phyloP scores from a whole-genome alignment of 2,113 vertebrate genomes.

The Pycnonotus jocosus region DNA sequence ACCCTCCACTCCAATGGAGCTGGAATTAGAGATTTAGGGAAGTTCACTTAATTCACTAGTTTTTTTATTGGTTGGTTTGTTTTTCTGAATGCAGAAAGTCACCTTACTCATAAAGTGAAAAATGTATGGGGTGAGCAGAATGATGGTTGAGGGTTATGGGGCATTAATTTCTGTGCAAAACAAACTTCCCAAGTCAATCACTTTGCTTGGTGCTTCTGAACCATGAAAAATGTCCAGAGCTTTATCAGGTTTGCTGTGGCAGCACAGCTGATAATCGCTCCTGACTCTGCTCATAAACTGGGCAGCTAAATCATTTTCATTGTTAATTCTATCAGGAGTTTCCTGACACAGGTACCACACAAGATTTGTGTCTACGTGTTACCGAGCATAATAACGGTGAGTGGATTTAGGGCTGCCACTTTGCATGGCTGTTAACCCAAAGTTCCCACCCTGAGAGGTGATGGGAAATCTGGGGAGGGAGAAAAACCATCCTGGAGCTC shows the following conservation, averaged over 20 bases:
- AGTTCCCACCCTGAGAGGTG: not conserved
- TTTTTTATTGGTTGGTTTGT: not conserved
- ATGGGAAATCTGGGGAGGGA: not conserved
- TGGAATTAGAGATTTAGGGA: not conserved
- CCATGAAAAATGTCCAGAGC: not conserved
- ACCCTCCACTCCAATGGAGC: not conserved
- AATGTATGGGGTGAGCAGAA: not conserved
- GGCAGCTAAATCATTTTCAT: not conserved
- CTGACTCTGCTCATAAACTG: not conserved
- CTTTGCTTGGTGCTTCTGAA: not conserved
- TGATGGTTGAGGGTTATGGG: not conserved
- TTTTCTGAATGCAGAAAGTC: not conserved
- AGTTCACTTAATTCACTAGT: not conserved
- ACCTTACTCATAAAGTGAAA: not conserved
- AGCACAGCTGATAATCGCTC: not conserved
- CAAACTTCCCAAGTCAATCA: not conserved
- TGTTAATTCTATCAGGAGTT: not conserved
- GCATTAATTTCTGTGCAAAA: not conserved
- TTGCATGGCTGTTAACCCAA: not conserved
- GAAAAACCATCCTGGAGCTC: not conserved
- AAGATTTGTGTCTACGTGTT: not conserved
- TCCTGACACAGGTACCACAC: not conserved
- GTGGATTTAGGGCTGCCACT: not conserved
- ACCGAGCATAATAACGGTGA: not conserved
- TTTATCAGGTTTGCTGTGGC: not conserved